phyloP scores from a whole-genome alignment of 1,140 invertebrate species.

The Centruroides sculpturatus region DNA sequence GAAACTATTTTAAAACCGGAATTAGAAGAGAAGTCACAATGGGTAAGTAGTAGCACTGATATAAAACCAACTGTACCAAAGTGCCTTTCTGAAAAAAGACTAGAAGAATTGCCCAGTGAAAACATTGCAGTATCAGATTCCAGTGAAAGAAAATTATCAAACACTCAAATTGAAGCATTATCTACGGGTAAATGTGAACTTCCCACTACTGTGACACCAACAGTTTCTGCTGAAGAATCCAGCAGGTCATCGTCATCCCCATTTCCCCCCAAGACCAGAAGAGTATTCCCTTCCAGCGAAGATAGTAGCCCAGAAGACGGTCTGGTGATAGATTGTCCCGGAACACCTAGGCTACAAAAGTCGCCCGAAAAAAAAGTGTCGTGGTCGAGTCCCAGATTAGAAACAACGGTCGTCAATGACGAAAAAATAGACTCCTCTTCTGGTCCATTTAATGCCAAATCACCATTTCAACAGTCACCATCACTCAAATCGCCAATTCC shows the following conservation, averaged over 20 bases:
- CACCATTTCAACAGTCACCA: background rate
- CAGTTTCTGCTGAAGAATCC: slow-evolving; percentile 7
- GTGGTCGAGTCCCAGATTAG: slow-evolving; percentile 6
- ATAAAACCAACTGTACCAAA: slow-evolving; percentile 1
- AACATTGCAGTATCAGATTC: no score
- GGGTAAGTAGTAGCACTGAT: slow-evolving; percentile 13
- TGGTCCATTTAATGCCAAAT: slow-evolving; percentile 6
- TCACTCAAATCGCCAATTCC: slow-evolving; percentile 14
- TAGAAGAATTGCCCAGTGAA: background rate
- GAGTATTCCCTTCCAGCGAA: slow-evolving; percentile 9
- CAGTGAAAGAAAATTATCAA: slow-evolving; percentile 1
- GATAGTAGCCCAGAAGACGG: slow-evolving; percentile 28
- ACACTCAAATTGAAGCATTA: slow-evolving; percentile 2
- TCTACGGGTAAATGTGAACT: slow-evolving; percentile 7
- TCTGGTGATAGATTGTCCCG: slow-evolving; percentile 27
- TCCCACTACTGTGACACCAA: slow-evolving; percentile 2
- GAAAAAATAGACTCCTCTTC: slow-evolving; percentile 12
- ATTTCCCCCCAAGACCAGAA: background rate
- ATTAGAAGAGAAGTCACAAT: slow-evolving; percentile 6
- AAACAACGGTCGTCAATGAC: slow-evolving; percentile 9
- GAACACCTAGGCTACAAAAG: slow-evolving; percentile 15
- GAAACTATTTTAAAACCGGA: slow-evolving; percentile 4
- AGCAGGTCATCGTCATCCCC: background rate
- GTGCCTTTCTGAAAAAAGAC: slow-evolving; percentile 1
- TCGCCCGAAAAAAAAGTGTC: slow-evolving; percentile 15